These are phyloP conservation scores for Rhopalosiphum maidis DNA, from an alignment of 1,140 invertebrate genomes.

Conservation along the genomic window DNA sequence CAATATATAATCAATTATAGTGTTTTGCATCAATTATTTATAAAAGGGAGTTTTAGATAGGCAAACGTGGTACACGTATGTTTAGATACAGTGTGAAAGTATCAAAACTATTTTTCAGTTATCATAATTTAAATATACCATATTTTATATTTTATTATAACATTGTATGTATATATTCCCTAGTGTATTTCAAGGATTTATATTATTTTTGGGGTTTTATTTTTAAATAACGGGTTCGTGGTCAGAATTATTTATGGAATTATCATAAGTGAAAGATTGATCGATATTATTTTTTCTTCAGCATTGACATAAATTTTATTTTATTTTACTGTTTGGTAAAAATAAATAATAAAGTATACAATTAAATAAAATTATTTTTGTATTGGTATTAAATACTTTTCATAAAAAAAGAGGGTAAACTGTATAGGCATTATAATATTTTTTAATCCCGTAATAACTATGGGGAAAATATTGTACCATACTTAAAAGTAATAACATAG, in stretches of 20 bases:
- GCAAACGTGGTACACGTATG: conserved; percentile 8
- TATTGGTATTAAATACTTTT: not conserved
- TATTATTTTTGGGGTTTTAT: not conserved
- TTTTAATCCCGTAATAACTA: not conserved
- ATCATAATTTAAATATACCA: not conserved
- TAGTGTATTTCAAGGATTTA: not conserved
- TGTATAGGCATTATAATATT: not conserved
- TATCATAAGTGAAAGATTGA: not conserved
- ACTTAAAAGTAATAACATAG: not conserved
- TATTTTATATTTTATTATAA: not conserved
- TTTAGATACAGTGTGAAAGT: not conserved
- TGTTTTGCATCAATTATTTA: not conserved
- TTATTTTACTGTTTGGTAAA: not conserved
- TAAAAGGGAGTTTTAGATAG: conserved; percentile 51
- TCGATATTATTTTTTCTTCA: not conserved
- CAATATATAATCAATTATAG: too few relatives aligned
- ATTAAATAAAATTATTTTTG: not conserved
- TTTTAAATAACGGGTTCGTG: not conserved
- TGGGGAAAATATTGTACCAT: not conserved
- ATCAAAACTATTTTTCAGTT: not conserved
- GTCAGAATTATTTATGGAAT: not conserved
- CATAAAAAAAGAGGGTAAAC: not conserved
- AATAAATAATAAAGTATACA: not conserved
- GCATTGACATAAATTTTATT: not conserved
- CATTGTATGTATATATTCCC: not conserved